Percentiles rank a stretch among this genome's conserved stretches.
phyloP scores from a whole-genome alignment of 2,888 invertebrate genomes.

The Euzophera pinguis region DNA sequence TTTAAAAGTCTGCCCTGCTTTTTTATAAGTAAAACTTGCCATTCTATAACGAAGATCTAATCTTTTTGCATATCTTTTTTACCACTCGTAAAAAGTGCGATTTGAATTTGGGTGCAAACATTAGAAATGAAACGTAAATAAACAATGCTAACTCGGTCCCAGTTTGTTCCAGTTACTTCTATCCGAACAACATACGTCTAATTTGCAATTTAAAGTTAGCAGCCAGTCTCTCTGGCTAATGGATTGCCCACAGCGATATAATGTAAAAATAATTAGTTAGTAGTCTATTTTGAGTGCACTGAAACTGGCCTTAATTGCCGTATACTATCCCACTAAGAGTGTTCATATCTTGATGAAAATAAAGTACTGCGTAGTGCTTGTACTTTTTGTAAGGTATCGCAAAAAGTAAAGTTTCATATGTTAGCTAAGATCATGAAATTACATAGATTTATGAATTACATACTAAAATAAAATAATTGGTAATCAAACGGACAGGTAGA shows the following conservation, averaged over 20 bases:
- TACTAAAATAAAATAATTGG: too few relatives aligned
- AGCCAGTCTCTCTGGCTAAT: conserved; percentile 3
- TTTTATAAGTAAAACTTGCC: too few relatives aligned
- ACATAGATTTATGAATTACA: too few relatives aligned
- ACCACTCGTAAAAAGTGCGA: too few relatives aligned
- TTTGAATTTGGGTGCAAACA: not conserved
- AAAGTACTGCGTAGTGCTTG: not conserved
- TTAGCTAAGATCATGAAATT: too few relatives aligned
- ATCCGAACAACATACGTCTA: not conserved
- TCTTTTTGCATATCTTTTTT: not conserved
- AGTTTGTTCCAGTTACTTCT: conserved; percentile 3
- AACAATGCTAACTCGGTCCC: not conserved
- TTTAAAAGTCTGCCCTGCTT: too few relatives aligned
- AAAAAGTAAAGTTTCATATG: too few relatives aligned
- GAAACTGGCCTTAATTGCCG: conserved; percentile 45
- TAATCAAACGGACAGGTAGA: too few relatives aligned
- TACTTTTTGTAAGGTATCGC: too few relatives aligned
- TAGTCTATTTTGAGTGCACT: conserved; percentile 28
- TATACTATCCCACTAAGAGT: conserved; percentile 32
- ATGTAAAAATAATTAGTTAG: conserved; percentile 16
- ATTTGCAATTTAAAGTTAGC: conserved; percentile 7
- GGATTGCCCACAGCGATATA: conserved; percentile 1
- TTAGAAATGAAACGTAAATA: not conserved
- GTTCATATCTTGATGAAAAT: conserved; percentile 7
- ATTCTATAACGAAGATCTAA: too few relatives aligned